These are phyloP conservation scores for Coecobrya sp. DNA, from an alignment of 2,888 invertebrate genomes.

Conservation along the genomic window DNA sequence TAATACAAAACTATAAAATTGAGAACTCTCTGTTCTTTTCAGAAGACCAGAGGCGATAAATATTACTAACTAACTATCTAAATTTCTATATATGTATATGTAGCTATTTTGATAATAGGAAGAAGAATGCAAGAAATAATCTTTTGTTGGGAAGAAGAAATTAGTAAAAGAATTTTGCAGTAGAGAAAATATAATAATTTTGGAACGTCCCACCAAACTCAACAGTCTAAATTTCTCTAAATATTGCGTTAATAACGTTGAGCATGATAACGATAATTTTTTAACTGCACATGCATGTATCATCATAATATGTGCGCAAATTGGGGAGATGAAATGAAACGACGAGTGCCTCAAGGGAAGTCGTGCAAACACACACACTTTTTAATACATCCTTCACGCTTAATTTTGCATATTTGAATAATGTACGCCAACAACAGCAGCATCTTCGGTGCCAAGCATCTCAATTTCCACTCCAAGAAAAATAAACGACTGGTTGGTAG, in stretches of 20 bases:
- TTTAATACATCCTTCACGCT: conserved; percentile 62
- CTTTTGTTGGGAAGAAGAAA: background rate
- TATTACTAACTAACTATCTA: background rate
- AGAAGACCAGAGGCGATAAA: background rate
- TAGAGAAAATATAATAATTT: background rate
- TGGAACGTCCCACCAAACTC: background rate
- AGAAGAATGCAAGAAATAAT: background rate
- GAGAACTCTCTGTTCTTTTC: background rate
- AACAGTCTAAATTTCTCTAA: no score
- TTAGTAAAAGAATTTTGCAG: background rate
- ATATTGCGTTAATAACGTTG: conserved; percentile 47
- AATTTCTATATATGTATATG: no score
- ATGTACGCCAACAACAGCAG: background rate
- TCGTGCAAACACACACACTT: conserved; percentile 25
- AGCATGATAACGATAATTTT: conserved; percentile 54
- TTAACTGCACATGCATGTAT: conserved; percentile 6
- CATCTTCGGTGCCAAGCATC: background rate
- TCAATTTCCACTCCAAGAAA: background rate
- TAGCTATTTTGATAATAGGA: background rate
- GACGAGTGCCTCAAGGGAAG: conserved; percentile 18
- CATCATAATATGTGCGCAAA: no score
- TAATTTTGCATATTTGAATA: conserved; percentile 59
- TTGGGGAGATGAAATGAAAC: conserved; percentile 22
- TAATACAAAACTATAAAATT: background rate
- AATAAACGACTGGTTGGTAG: background rate